A percentile compares a stretch with the other conserved stretches of the same genome.
Conservation (phyloP, 1,140 invertebrate species). For the Aradophagus sp. region DNA sequence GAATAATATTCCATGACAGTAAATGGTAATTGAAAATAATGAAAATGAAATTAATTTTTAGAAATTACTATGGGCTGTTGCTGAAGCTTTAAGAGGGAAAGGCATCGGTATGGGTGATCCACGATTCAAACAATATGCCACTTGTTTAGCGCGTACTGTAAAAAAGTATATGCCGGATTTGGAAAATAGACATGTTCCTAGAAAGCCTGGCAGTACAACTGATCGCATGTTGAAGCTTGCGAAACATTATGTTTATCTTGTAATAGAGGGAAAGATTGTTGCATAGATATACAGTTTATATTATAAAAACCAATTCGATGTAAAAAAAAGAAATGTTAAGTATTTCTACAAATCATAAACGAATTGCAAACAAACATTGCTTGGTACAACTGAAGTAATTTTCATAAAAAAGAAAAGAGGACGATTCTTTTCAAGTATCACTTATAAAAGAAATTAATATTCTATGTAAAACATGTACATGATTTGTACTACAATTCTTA, state of each 20-base stretch:
- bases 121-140: conserved; percentile 79
- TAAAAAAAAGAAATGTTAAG: conserved; percentile 1
- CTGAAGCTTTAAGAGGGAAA: conserved; percentile 78
- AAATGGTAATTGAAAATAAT: no score
- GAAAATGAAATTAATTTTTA: conserved; percentile 72
- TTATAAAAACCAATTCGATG: not conserved
- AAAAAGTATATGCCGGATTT: conserved; percentile 75
- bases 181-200: conserved; percentile 68
- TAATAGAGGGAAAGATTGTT: conserved; percentile 77
- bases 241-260: conserved; percentile 77
- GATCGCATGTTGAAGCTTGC: conserved; percentile 79
- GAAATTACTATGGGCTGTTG: conserved; percentile 83
- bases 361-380: no score
- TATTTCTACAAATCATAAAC: not conserved
- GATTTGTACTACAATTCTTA: no score
- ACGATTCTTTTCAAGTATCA: no score
- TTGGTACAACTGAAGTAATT: no score
- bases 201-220: conserved; percentile 74
- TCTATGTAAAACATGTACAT: no score
- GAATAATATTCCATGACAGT: no score
- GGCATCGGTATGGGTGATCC: conserved; percentile 79
- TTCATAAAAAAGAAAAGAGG: no score
- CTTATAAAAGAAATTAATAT: no score
- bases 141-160: conserved; percentile 76
- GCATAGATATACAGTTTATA: conserved; percentile 24